phyloP scores from a whole-genome alignment of 2,888 invertebrate genomes.

The Alviniconcha strummeri region DNA sequence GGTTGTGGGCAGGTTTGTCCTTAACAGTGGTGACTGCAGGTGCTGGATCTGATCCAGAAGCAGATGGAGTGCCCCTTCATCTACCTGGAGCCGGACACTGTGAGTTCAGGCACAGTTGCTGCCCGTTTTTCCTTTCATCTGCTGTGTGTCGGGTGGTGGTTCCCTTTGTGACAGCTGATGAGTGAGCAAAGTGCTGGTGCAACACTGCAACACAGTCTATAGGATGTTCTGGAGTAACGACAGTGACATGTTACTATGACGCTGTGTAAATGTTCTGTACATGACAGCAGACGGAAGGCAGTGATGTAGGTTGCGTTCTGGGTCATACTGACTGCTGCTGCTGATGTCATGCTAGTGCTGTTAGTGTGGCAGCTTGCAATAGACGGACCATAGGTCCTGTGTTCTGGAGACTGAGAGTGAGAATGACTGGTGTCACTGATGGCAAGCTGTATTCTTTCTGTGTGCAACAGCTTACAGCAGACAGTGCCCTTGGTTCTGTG shows the following conservation, averaged over 20 bases:
- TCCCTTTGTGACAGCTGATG: background rate
- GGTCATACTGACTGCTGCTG: background rate
- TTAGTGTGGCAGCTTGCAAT: background rate
- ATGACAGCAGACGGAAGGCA: too few relatives aligned
- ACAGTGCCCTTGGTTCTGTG: too few relatives aligned
- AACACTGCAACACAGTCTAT: too few relatives aligned
- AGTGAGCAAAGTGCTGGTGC: too few relatives aligned
- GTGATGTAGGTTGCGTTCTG: too few relatives aligned
- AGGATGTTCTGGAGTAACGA: too few relatives aligned
- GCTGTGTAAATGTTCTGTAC: too few relatives aligned
- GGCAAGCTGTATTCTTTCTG: background rate
- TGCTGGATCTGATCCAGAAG: slow-evolving; percentile 78
- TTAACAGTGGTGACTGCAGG: slow-evolving; percentile 70
- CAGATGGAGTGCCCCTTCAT: slow-evolving; percentile 89
- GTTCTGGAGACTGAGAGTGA: too few relatives aligned
- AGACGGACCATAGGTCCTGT: too few relatives aligned
- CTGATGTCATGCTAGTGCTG: background rate
- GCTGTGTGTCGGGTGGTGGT: background rate
- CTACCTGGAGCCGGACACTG: slow-evolving; percentile 86
- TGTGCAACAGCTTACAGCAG: background rate
- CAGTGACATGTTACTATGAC: too few relatives aligned
- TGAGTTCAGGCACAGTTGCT: slow-evolving; percentile 68
- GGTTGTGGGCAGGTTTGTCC: slow-evolving; percentile 6
- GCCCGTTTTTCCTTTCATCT: too few relatives aligned
- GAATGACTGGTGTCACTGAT: background rate